Conservation (phyloP, 2,113 vertebrate genomes). For the Stomatorhinus ivindoensis region DNA sequence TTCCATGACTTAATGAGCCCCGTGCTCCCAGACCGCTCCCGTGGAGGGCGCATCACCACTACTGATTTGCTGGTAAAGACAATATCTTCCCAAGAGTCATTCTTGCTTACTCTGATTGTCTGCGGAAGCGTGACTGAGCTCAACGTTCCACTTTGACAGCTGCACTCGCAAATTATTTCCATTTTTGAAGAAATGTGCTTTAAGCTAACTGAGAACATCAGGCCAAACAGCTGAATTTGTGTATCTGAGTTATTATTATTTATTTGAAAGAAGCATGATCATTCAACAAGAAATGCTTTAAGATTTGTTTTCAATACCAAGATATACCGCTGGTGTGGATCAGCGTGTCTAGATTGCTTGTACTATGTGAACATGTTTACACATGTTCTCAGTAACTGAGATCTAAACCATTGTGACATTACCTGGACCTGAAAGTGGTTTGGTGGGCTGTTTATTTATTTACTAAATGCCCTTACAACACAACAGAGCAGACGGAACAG, state of each 20-base stretch:
- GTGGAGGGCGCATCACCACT: conserved; percentile 24
- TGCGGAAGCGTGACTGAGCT: neutral
- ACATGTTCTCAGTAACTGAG: neutral
- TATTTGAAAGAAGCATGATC: neutral
- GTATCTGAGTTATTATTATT: neutral
- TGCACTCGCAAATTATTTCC: neutral
- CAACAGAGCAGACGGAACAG: neutral
- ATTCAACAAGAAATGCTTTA: neutral
- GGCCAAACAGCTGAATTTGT: neutral
- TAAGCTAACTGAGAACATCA: neutral
- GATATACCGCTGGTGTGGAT: neutral
- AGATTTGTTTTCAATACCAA: neutral
- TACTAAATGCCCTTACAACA: neutral
- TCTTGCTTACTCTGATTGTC: neutral
- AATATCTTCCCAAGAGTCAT: conserved; percentile 8
- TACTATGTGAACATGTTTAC: neutral
- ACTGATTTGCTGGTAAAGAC: conserved; percentile 38
- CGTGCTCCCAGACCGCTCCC: conserved; percentile 43
- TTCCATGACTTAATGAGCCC: conserved; percentile 50
- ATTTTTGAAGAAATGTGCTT: neutral
- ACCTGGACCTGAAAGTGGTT: neutral
- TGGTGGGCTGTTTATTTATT: neutral
- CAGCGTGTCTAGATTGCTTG: neutral
- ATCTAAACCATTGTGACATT: neutral
- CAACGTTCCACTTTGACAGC: neutral